A percentile compares a stretch with the other conserved stretches of the same genome.
Evolutionary conservation across 2,888 invertebrate species (phyloP).

Genomic region (Drosophila neutralis): DNA sequence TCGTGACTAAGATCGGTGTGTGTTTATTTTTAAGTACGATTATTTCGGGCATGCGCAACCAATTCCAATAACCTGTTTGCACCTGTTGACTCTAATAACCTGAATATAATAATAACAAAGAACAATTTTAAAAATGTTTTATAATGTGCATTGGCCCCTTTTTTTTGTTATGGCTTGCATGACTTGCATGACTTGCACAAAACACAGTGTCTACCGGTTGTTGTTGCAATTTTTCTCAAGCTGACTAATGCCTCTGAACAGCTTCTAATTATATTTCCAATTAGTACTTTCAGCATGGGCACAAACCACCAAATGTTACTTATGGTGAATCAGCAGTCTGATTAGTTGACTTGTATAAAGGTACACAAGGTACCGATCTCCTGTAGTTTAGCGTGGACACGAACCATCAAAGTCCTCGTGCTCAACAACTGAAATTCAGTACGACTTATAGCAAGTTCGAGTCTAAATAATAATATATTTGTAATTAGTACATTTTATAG

Average conservation of each 20-base stretch:
- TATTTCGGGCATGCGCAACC: slow-evolving; percentile 59
- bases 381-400: slow-evolving; percentile 5
- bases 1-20: slow-evolving; percentile 31
- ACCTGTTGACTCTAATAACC: slow-evolving; percentile 23
- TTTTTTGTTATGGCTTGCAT: slow-evolving; percentile 19
- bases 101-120: slow-evolving; percentile 8
- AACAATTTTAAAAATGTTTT: slow-evolving; percentile 6
- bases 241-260: slow-evolving; percentile 5
- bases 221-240: not conserved
- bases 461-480: not conserved
- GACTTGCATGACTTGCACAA: slow-evolving; percentile 18
- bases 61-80: slow-evolving; percentile 45
- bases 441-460: not conserved
- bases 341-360: too few relatives aligned
- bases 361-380: slow-evolving; percentile 4
- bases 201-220: slow-evolving; percentile 13
- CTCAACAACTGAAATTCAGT: slow-evolving; percentile 3
- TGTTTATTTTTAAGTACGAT: slow-evolving; percentile 19
- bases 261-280: slow-evolving; percentile 1
- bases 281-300: not conserved
- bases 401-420: not conserved
- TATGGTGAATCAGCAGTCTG: not conserved
- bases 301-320: not conserved
- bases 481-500: slow-evolving; percentile 1
- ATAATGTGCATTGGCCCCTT: slow-evolving; percentile 11